Evolutionary conservation across 2,888 invertebrate species (phyloP).

Genomic region (Apeira syringaria): DNA sequence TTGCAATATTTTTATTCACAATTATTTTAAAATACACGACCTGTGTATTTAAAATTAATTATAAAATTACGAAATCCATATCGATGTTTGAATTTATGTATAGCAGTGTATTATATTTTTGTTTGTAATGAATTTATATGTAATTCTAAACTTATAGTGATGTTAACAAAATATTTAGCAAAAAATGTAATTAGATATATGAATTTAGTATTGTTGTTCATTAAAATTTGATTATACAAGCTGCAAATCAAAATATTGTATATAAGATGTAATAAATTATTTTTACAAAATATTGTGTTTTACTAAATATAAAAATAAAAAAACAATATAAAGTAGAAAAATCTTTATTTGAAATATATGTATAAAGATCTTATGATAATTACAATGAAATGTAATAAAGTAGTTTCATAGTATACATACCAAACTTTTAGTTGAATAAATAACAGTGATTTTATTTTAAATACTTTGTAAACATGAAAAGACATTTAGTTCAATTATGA

Average conservation of each 20-base stretch:
- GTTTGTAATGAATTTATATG: constrained; percentile 8
- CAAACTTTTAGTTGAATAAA: too few relatives aligned
- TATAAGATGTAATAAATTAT: constrained; percentile 49
- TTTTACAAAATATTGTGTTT: constrained; percentile 41
- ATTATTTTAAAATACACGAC: constrained; percentile 5
- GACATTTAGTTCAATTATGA: too few relatives aligned
- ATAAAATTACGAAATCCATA: constrained; percentile 26
- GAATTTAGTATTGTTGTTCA: constrained; percentile 38
- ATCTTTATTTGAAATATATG: constrained; percentile 1
- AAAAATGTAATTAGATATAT: constrained; percentile 17
- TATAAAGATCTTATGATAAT: constrained; percentile 1
- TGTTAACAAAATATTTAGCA: constrained; percentile 11
- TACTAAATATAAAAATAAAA: constrained; percentile 1
- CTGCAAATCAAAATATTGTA: constrained; percentile 45
- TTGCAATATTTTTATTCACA: too few relatives aligned
- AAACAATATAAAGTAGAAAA: constrained; percentile 13
- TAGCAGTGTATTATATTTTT: background rate
- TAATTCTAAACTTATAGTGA: constrained; percentile 6
- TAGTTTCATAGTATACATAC: too few relatives aligned
- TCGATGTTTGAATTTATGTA: constrained; percentile 27
- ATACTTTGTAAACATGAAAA: too few relatives aligned
- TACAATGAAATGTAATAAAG: constrained; percentile 15
- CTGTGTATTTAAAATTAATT: background rate
- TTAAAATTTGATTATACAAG: constrained; percentile 35
- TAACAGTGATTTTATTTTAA: too few relatives aligned